Evolutionary conservation across 2,888 invertebrate species (phyloP).

Genomic region (Ditylenchus weischeri): DNA sequence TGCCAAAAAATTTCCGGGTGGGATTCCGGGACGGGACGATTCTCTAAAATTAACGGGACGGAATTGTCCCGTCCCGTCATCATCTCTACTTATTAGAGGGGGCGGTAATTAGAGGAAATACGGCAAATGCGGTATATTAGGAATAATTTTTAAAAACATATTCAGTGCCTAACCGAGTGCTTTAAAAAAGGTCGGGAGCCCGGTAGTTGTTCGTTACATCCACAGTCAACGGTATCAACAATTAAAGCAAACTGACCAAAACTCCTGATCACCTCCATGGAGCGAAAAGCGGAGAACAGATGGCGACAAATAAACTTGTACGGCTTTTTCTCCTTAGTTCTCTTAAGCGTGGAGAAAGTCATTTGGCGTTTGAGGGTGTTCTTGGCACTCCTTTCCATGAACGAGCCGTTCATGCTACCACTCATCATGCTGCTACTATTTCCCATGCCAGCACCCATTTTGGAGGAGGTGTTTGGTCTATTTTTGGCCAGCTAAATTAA

Average conservation of each 20-base stretch:
- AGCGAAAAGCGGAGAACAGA: conserved; percentile 23
- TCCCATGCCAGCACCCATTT: background rate
- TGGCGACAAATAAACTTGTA: conserved; percentile 24
- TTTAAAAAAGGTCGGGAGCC: too few species aligned
- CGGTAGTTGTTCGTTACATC: too few species aligned
- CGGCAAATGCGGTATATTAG: too few species aligned
- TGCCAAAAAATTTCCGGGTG: too few species aligned
- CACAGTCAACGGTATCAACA: background rate
- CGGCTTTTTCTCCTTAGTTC: conserved; percentile 23
- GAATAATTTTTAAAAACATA: too few species aligned
- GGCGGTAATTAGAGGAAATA: too few species aligned
- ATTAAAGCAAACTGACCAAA: conserved; percentile 10
- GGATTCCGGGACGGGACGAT: too few species aligned
- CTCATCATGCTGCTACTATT: conserved; percentile 15
- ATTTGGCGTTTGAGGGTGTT: conserved; percentile 22
- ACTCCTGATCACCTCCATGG: conserved; percentile 16
- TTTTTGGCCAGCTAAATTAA: conserved; percentile 26
- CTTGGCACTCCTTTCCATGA: background rate
- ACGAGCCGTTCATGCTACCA: too few species aligned
- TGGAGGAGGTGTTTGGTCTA: conserved; percentile 17
- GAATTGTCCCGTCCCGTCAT: too few species aligned
- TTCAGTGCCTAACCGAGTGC: too few species aligned
- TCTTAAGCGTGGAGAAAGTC: conserved; percentile 19
- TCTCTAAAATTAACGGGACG: too few species aligned
- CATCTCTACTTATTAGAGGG: too few species aligned